Conservation (phyloP, 2,888 invertebrate genomes). For the Pachycephus smyrnensis region DNA sequence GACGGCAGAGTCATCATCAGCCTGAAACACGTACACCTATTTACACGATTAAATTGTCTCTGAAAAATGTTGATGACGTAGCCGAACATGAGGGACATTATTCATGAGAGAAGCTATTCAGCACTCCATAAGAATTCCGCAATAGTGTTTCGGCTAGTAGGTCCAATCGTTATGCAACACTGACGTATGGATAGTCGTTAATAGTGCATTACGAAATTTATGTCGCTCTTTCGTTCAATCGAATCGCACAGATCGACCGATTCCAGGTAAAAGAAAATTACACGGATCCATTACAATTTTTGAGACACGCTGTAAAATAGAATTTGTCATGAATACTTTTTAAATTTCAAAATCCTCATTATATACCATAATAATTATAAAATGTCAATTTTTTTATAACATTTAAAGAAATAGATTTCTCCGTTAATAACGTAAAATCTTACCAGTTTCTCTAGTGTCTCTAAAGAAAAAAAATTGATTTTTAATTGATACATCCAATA, state of each 20-base stretch:
- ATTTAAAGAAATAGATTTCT: neutral
- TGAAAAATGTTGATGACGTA: neutral
- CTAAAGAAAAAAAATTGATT: neutral
- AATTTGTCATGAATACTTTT: neutral
- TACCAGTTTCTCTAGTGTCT: neutral
- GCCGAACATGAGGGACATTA: slow-evolving; percentile 14
- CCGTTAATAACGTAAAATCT: neutral
- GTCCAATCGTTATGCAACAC: neutral
- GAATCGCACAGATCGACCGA: neutral
- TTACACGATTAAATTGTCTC: slow-evolving; percentile 15
- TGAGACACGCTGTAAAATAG: neutral
- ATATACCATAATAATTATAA: neutral
- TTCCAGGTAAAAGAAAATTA: neutral
- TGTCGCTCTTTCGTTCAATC: neutral
- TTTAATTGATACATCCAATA: neutral
- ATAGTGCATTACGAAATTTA: neutral
- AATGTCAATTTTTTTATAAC: neutral
- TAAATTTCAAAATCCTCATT: neutral
- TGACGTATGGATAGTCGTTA: neutral
- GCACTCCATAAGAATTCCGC: slow-evolving; percentile 14
- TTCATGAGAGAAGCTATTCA: slow-evolving; percentile 16
- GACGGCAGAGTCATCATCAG: slow-evolving; percentile 66
- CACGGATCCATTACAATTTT: neutral
- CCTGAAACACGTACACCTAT: slow-evolving; percentile 59
- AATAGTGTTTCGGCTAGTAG: slow-evolving; percentile 17